A percentile compares a stretch with the other conserved stretches of the same genome.
phyloP scores from a whole-genome alignment of 2,797 vertebrate genomes.

The Anguilla marmorata region DNA sequence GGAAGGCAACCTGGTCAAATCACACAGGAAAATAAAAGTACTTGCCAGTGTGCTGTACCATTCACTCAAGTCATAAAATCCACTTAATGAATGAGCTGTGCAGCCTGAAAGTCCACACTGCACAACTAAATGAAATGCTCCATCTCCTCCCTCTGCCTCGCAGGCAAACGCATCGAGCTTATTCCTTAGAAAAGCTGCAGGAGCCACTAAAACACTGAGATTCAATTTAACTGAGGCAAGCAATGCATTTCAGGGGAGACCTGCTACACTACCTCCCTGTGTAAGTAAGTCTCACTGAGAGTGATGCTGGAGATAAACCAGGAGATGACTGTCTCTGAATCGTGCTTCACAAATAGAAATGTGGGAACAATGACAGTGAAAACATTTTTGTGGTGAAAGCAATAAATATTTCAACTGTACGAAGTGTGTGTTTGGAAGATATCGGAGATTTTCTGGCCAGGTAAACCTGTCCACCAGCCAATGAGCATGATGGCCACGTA shows the following conservation, averaged over 20 bases:
- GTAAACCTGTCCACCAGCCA: neutral
- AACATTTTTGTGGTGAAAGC: neutral
- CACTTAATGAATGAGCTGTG: slow-evolving; percentile 67
- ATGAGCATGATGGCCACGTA: neutral
- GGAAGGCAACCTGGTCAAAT: slow-evolving; percentile 62
- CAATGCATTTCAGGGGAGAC: slow-evolving; percentile 54
- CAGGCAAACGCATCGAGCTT: slow-evolving; percentile 73
- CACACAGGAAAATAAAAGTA: slow-evolving; percentile 59
- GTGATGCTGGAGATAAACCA: slow-evolving; percentile 67
- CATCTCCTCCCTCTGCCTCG: slow-evolving; percentile 69
- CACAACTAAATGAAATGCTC: slow-evolving; percentile 79
- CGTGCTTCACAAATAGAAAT: neutral
- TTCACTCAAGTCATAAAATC: slow-evolving; percentile 68
- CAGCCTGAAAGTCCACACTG: slow-evolving; percentile 77
- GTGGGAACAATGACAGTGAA: neutral
- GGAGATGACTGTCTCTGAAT: neutral
- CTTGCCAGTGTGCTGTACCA: slow-evolving; percentile 45
- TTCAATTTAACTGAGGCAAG: slow-evolving; percentile 58
- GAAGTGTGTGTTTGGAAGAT: neutral
- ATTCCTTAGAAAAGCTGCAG: slow-evolving; percentile 63
- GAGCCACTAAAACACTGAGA: slow-evolving; percentile 49
- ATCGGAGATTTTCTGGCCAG: too few species aligned
- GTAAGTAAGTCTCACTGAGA: slow-evolving; percentile 73
- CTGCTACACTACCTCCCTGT: slow-evolving; percentile 66
- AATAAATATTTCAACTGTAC: neutral